A percentile compares a stretch with the other conserved stretches of the same genome.
phyloP scores from a whole-genome alignment of 2,797 vertebrate genomes.

The Spondyliosoma cantharus region DNA sequence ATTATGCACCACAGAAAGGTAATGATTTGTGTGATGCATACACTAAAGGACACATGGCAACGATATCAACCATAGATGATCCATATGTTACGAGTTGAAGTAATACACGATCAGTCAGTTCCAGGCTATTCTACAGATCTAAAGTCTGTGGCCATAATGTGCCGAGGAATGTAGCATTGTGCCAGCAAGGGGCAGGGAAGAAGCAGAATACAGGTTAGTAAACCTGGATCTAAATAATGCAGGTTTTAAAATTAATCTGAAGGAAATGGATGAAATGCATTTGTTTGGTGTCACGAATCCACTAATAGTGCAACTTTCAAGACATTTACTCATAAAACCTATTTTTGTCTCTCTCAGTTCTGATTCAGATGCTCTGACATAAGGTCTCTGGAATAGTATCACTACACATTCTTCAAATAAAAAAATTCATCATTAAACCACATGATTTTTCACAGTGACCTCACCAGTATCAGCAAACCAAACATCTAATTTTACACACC shows the following conservation, averaged over 20 bases:
- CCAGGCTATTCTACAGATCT: neutral
- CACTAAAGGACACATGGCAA: neutral
- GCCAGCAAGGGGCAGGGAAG: neutral
- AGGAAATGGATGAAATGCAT: neutral
- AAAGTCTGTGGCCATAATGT: neutral
- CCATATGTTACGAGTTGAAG: neutral
- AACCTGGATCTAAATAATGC: neutral
- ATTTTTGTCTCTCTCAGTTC: neutral
- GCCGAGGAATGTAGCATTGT: neutral
- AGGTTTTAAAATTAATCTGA: neutral
- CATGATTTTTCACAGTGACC: neutral
- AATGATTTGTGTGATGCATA: neutral
- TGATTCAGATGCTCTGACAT: neutral
- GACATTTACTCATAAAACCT: neutral
- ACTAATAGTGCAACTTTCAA: neutral
- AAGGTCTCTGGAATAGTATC: too few relatives aligned
- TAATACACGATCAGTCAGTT: neutral
- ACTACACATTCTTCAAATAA: too few relatives aligned
- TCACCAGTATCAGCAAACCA: too few relatives aligned
- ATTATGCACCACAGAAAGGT: conserved; percentile 1
- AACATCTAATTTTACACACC: too few relatives aligned
- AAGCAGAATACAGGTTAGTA: too few relatives aligned
- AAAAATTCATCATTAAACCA: too few relatives aligned
- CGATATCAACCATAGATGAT: neutral
- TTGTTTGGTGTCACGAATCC: too few relatives aligned